Evolutionary conservation across 2,113 vertebrate genomes (phyloP), one percentile per base, ranked within the genome.

Genomic region (Limanda limanda): DNA sequence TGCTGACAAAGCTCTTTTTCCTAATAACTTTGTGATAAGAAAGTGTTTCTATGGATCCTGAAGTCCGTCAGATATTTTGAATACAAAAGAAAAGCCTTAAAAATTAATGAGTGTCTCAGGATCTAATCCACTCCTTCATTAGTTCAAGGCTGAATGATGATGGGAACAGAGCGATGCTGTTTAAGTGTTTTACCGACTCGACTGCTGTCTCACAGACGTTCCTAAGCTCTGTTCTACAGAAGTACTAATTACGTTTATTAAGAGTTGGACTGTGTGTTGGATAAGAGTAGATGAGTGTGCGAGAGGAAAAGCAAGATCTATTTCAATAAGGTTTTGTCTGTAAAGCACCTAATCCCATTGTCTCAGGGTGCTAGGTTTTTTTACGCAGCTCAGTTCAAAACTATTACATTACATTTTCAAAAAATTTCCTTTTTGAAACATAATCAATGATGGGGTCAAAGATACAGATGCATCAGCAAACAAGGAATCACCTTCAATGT

Each of bases 141-240:
- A 74, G 15, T 83, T 63, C 56, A 52, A 23, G 11, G 54, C 54
- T 71, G 59, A 69, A 55, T 71, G 59, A 67, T 58, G 60, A 80
- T 54, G 52, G 11, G 66, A 74, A 31, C 31, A 31, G 31, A 31
- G 31, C 5, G 31, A 31, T 7, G 6, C 6, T 8, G 31, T 31
- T 31, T 8, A 31, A 47, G 10, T 61, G 35, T 70, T 86, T 82
- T 42, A 80, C 27, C 37, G 81, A 66, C 74, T 25, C 68, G 62
- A 75, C 67, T 66, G 62, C 35, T 40, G 35, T 18, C 69, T 75
- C 68, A 83, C 83, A 74, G 74, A 77, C 83, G 86, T 13, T 78
- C 58, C 60, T 25, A 11, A 56, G 81, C 71, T 61, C 77, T 83
- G 61, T 74, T 75, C 47, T 55, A 17, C 62, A 27, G 21, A 86